Base-by-base conservation (phyloP, 53 echinoderm and acorn worm genomes). In the Luidia sarsii region DNA sequence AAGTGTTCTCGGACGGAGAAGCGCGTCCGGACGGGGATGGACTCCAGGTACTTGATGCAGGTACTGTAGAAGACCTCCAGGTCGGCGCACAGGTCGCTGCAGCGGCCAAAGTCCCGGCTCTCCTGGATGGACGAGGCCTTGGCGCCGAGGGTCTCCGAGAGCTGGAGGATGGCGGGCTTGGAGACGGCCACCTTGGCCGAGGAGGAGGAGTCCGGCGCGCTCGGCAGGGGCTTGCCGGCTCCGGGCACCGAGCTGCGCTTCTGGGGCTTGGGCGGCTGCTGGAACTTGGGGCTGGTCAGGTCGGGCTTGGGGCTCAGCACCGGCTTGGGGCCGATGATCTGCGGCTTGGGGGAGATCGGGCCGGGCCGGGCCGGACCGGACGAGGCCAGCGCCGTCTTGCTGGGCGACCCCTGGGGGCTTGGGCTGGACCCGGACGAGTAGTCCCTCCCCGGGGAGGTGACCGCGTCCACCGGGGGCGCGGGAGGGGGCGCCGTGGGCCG, bases 321-420 rank as follows among this genome's bases (percentile, higher is more conserved):
- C 25, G 99, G 99, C 46, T 99, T 99, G 20, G 94, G 93, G 64
- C 93, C 89, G 18, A 83, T 90, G 50, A 95, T 92, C 15, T 81
- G 65, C 5, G 95, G 95, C 65, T 95, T 95, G 35, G 69, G 69
- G 24, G 74, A 73, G 24, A 64, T 25, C 22, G 79, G 89, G 34
- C 83, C 67, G 1, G 92, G 92, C 67, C 87, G 89, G 21, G 52
- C 25, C n/a, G n/a, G n/a, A n/a, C n/a, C n/a, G 56, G 79, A 81
- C 57, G 79, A 79, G 7, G 28, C 22, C 37, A 85, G 57, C 21
- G 92, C 22, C 15, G 85, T 56, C 67, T 88, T 25, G 88, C 86
- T 18, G 74, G 93, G 38, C 62, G 91, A 62, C 73, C 80, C 56
- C 41, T 72, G 86, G 29, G 91, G 91, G 33, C 81, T 64, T 3